Conservation (phyloP, 2,797 vertebrate genomes). For the Phataginus tricuspis region DNA sequence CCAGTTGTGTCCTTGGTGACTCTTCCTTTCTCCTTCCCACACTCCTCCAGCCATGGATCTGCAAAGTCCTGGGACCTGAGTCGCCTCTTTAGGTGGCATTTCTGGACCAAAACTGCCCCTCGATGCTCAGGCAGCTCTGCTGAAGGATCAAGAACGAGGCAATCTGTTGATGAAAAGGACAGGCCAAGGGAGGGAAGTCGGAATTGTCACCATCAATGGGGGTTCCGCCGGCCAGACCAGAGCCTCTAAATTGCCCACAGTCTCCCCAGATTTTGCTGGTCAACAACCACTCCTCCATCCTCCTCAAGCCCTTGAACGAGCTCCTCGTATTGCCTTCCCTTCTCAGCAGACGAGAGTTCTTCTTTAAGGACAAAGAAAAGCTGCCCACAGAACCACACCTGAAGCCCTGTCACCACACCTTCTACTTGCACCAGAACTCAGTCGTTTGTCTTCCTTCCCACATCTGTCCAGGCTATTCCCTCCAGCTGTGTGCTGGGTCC, state of each 20-base stretch:
- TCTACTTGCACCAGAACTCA: neutral
- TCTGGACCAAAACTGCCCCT: neutral
- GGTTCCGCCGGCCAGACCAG: constrained; percentile 43
- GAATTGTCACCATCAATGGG: neutral
- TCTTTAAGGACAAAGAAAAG: neutral
- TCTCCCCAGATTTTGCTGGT: neutral
- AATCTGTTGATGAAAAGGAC: constrained; percentile 3
- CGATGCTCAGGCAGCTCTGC: neutral
- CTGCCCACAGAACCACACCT: no score
- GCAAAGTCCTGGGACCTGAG: neutral
- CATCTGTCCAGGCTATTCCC: fast-evolving
- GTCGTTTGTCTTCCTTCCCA: neutral
- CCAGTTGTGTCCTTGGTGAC: neutral
- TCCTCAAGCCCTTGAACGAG: neutral
- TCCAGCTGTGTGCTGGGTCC: no score
- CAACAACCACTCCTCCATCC: neutral
- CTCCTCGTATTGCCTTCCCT: neutral
- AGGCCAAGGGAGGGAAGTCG: neutral
- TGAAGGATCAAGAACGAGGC: neutral
- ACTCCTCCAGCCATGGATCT: no score
- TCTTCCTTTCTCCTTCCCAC: neutral
- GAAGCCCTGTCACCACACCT: neutral
- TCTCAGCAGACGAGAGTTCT: no score
- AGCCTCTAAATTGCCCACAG: constrained; percentile 21
- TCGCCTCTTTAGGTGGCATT: neutral